phyloP scores from a whole-genome alignment of 2,113 vertebrate genomes.

The Rousettus leschenaultii region DNA sequence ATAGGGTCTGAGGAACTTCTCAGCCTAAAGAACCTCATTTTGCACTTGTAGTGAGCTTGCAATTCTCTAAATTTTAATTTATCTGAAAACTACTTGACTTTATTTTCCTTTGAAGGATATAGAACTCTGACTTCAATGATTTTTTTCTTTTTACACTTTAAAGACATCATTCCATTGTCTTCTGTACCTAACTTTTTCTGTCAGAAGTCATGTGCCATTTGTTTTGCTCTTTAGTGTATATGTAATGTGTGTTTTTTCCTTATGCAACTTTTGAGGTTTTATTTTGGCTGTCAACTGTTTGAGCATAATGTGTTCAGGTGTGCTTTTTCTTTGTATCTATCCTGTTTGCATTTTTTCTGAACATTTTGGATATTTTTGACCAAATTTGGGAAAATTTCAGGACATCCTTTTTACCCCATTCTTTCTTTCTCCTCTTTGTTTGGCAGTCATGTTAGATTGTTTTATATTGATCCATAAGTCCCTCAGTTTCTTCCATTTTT shows the following conservation, averaged over 20 bases:
- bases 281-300: not conserved
- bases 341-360: not conserved
- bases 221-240: not conserved
- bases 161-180: not conserved
- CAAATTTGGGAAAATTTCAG: not conserved
- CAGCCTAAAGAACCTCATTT: not conserved
- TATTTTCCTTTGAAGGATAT: not conserved
- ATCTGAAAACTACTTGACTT: constrained; percentile 23
- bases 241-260: not conserved
- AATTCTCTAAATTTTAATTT: not conserved
- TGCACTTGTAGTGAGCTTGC: not conserved
- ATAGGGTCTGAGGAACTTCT: not conserved
- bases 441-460: not conserved
- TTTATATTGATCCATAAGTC: not conserved
- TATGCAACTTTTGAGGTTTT: not conserved
- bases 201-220: not conserved
- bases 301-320: not conserved
- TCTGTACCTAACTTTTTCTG: not conserved
- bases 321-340: not conserved
- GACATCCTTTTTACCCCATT: not conserved
- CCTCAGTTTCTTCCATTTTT: not conserved
- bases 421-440: not conserved
- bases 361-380: not conserved
- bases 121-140: not conserved
- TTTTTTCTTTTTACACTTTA: not conserved